Evolutionary conservation across 2,113 vertebrate genomes (phyloP).

Genomic region (Cyanistes caeruleus): DNA sequence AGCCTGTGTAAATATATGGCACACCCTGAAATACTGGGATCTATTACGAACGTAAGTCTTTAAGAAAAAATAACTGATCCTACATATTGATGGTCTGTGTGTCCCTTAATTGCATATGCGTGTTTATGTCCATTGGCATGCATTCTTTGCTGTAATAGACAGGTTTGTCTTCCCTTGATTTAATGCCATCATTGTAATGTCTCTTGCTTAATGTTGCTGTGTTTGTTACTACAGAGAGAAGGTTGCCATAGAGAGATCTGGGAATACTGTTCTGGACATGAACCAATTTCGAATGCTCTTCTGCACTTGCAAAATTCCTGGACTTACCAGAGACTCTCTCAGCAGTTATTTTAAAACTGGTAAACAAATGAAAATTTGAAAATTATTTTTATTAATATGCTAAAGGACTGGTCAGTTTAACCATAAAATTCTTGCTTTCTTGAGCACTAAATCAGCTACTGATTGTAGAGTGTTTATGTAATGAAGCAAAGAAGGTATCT

Average conservation of each 20-base stretch:
- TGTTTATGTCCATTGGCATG: not conserved
- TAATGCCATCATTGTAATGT: not conserved
- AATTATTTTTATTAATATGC: not conserved
- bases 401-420: not conserved
- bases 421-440: not conserved
- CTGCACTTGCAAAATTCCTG: slow-evolving; percentile 93
- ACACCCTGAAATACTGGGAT: slow-evolving; percentile 89
- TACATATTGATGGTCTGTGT: not conserved
- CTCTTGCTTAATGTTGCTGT: not conserved
- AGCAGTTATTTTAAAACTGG: slow-evolving; percentile 89
- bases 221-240: slow-evolving; percentile 81
- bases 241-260: slow-evolving; percentile 81
- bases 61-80: not conserved
- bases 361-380: slow-evolving; percentile 48
- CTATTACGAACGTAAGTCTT: slow-evolving; percentile 85
- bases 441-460: not conserved
- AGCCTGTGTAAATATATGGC: slow-evolving; percentile 82
- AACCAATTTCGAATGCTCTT: slow-evolving; percentile 91
- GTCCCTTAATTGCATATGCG: not conserved
- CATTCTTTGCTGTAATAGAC: not conserved
- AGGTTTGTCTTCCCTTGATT: not conserved
- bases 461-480: not conserved
- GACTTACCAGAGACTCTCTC: slow-evolving; percentile 84
- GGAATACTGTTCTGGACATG: slow-evolving; percentile 86
- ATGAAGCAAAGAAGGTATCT: not conserved